These are phyloP conservation scores for Bradynema listronoti DNA, from an alignment of 1,140 invertebrate genomes.

Conservation along the genomic window DNA sequence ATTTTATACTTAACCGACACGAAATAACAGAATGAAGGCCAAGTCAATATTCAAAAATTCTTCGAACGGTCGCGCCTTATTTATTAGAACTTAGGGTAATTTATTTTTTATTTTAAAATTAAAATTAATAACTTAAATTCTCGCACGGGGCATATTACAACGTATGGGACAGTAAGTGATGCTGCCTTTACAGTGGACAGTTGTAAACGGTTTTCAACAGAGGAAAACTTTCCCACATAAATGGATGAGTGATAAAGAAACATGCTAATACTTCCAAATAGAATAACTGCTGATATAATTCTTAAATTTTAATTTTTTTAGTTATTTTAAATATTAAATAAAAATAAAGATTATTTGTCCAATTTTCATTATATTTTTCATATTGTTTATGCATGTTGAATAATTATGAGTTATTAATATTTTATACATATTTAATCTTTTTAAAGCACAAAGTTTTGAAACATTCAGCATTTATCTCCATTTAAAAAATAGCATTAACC, in stretches of 20 bases:
- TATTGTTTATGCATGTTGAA: background rate
- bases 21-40: no score
- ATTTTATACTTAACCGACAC: no score
- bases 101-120: background rate
- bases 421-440: constrained; percentile 1
- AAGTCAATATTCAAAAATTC: no score
- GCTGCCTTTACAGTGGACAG: constrained; percentile 21
- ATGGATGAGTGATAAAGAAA: constrained; percentile 33
- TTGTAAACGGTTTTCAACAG: constrained; percentile 17
- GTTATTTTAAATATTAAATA: background rate
- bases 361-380: background rate
- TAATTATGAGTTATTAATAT: background rate
- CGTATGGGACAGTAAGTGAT: constrained; percentile 6
- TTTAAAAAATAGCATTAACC: constrained; percentile 5
- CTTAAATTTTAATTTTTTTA: constrained; percentile 12
- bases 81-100: no score
- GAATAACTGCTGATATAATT: constrained; percentile 25
- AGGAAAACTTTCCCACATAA: constrained; percentile 18
- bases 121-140: constrained; percentile 20
- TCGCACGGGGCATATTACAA: constrained; percentile 20
- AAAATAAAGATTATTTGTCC: background rate
- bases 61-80: no score
- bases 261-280: constrained; percentile 26
- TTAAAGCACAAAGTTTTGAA: background rate
- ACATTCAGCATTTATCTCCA: background rate